Evolutionary conservation across 2,797 vertebrate species (phyloP).

Genomic region (Hydrophis major): DNA sequence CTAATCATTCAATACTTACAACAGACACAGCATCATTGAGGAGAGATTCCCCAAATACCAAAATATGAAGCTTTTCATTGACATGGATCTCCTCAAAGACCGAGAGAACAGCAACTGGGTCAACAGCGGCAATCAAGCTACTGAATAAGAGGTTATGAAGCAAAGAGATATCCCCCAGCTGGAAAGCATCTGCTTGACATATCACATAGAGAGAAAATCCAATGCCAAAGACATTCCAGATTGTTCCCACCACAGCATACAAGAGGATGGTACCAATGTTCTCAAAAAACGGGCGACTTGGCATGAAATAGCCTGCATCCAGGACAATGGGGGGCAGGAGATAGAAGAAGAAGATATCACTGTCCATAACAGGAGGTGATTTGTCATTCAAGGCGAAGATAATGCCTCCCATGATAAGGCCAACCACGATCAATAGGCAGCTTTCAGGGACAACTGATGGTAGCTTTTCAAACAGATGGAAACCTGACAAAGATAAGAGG

Average conservation of each 20-base stretch:
- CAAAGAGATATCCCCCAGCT: slow-evolving; percentile 75
- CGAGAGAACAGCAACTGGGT: slow-evolving; percentile 80
- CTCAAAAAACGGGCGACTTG: slow-evolving; percentile 81
- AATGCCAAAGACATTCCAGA: slow-evolving; percentile 82
- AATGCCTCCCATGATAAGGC: slow-evolving; percentile 81
- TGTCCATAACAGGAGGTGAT: slow-evolving; percentile 77
- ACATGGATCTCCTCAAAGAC: slow-evolving; percentile 88
- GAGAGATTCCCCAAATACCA: slow-evolving; percentile 84
- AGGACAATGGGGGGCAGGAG: slow-evolving; percentile 83
- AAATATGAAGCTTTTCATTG: slow-evolving; percentile 83
- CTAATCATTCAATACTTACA: slow-evolving; percentile 62
- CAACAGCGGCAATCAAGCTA: slow-evolving; percentile 80
- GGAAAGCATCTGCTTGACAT: slow-evolving; percentile 75
- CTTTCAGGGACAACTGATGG: slow-evolving; percentile 81
- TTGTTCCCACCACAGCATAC: slow-evolving; percentile 78
- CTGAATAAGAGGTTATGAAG: slow-evolving; percentile 83
- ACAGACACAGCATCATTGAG: slow-evolving; percentile 83
- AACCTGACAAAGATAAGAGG: slow-evolving; percentile 56
- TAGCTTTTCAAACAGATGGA: slow-evolving; percentile 80
- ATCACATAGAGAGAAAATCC: slow-evolving; percentile 81
- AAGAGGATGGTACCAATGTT: slow-evolving; percentile 84
- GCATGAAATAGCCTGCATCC: slow-evolving; percentile 85
- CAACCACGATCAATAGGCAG: slow-evolving; percentile 83
- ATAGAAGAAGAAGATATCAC: slow-evolving; percentile 84
- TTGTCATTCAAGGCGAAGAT: slow-evolving; percentile 80